Base-by-base conservation (phyloP, 2,113 vertebrate genomes). In the Ptyas mucosa region DNA sequence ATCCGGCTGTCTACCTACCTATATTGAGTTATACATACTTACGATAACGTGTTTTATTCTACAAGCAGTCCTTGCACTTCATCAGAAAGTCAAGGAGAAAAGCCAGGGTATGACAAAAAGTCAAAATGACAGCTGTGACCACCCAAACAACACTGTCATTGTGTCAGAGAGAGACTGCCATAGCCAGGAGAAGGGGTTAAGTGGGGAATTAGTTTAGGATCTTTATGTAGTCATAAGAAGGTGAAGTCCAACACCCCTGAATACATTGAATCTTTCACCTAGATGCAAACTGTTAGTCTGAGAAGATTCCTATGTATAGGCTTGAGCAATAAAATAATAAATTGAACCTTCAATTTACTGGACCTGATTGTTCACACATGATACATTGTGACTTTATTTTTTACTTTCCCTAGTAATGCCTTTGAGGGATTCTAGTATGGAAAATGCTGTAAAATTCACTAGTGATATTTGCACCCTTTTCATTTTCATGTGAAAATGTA, bases 401-500 rank as follows among this genome's bases (percentile, higher is more conserved):
- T 20, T 7, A 81, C 69, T 81, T 20, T 18, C 18, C 75, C 18
- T 43, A 81, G 43, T 3, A 39, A 81, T 81, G 34, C 34, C 75
- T 21, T 43, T 75, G 64, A 75, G 29, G 64, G 14, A 75, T 75
- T 81, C 18, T 43, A 81, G 18, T 81, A 8, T 81, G 34, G 34
- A 81, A 39, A 39, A 39, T 81, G 34, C 75, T 81, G 14, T 81
- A 81, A 39, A 39, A 81, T 24, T 55, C 43, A 53, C 61, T 52
- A 5, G 46, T 86, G 21, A 81, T 90, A 53, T 54, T 2, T 2
- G 0, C 8, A 6, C 34, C 61, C 89, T 91, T 92, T 29, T 90
- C 6, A 94, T 86, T 89, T 61, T 55, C 87, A 52, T 92, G 89
- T 14, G 14, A 26, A 94, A 57, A 55, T 43, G 54, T 93, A 46